A percentile compares a stretch with the other conserved stretches of the same genome.
phyloP scores from a whole-genome alignment of 2,888 invertebrate species.

The Melanargia galathea region DNA sequence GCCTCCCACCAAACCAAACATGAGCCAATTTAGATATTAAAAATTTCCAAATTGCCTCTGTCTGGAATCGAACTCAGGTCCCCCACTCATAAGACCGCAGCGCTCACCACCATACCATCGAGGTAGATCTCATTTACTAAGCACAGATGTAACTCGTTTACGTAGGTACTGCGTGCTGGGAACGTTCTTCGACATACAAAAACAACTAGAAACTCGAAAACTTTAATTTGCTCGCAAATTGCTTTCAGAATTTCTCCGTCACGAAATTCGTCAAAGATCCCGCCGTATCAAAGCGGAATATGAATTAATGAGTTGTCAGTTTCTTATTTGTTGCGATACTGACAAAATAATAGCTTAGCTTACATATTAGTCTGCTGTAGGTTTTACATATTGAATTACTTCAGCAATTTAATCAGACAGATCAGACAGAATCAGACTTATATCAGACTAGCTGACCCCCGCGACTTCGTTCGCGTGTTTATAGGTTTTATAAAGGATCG shows the following conservation, averaged over 20 bases:
- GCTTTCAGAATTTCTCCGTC: constrained; percentile 19
- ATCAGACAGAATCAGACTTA: neutral
- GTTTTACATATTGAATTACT: neutral
- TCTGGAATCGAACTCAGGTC: neutral
- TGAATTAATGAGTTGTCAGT: constrained; percentile 3
- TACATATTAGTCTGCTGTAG: neutral
- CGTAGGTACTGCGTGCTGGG: neutral
- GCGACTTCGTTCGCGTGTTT: too few relatives aligned
- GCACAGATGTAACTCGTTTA: neutral
- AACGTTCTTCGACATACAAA: neutral
- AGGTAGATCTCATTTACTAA: neutral
- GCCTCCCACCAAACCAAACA: too few relatives aligned
- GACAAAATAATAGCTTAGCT: neutral
- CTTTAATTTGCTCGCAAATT: constrained; percentile 25
- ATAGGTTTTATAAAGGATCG: too few relatives aligned
- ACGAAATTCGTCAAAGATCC: constrained; percentile 3
- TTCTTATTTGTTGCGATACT: constrained; percentile 1
- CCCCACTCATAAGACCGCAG: neutral
- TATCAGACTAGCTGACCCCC: too few relatives aligned
- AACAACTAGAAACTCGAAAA: constrained; percentile 11
- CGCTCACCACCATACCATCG: neutral
- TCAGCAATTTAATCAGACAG: too few relatives aligned
- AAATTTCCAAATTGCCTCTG: neutral
- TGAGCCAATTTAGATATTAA: too few relatives aligned
- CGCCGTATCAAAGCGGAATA: constrained; percentile 1